Conservation (phyloP, 2,113 vertebrate genomes). For the Dicerorhinus sumatrensis region DNA sequence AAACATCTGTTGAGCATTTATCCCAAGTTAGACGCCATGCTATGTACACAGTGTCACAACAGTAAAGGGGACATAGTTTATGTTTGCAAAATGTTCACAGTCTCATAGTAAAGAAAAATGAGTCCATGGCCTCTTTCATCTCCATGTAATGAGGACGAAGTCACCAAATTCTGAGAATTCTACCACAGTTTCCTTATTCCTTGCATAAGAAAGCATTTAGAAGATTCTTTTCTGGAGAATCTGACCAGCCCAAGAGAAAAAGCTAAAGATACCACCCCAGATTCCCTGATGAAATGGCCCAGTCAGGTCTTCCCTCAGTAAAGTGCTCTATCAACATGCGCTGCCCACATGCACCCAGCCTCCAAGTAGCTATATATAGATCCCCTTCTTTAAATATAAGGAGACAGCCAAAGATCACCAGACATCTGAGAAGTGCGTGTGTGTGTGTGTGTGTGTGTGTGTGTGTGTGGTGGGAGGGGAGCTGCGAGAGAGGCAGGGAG, state of each 20-base stretch:
- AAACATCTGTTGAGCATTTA: neutral
- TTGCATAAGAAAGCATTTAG: neutral
- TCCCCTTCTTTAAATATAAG: neutral
- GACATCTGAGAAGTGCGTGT: neutral
- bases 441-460: too few relatives aligned
- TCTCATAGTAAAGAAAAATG: neutral
- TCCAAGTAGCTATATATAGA: neutral
- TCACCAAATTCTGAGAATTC: neutral
- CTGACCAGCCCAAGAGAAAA: neutral
- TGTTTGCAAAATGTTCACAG: neutral
- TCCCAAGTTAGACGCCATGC: neutral
- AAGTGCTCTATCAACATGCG: neutral
- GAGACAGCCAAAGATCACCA: neutral
- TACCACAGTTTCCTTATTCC: neutral
- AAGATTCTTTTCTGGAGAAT: constrained; percentile 3
- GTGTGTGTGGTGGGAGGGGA: too few relatives aligned
- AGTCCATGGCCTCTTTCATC: neutral
- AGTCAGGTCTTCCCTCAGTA: neutral
- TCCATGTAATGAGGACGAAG: neutral
- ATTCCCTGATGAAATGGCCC: neutral
- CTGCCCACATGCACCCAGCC: neutral
- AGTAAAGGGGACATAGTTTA: neutral
- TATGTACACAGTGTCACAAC: neutral
- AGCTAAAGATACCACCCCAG: neutral
- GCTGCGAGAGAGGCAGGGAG: neutral